Percentiles rank a stretch among this genome's conserved stretches.
These are phyloP conservation scores for Lissonota sp. DNA, from an alignment of 2,888 invertebrate genomes.

Conservation along the genomic window DNA sequence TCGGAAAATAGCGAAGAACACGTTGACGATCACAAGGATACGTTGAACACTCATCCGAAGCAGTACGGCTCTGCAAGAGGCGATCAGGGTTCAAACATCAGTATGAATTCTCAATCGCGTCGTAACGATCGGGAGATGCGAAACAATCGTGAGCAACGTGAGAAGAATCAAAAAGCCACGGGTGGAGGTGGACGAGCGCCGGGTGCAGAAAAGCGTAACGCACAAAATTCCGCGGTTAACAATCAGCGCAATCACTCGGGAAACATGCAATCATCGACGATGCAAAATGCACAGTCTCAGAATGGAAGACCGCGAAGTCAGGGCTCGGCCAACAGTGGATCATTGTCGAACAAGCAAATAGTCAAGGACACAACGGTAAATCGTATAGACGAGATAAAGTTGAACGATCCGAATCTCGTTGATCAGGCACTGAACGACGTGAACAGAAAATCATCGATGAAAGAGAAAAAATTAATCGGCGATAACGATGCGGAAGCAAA, in stretches of 20 bases:
- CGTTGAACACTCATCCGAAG: slow-evolving; percentile 77
- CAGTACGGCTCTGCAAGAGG: slow-evolving; percentile 74
- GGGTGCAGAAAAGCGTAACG: slow-evolving; percentile 79
- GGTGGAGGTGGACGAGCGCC: slow-evolving; percentile 71
- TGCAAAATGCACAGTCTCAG: slow-evolving; percentile 77
- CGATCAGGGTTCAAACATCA: slow-evolving; percentile 66
- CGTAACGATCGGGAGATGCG: slow-evolving; percentile 72
- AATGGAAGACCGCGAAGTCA: slow-evolving; percentile 80
- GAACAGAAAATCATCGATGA: slow-evolving; percentile 78
- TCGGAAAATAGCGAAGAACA: slow-evolving; percentile 91
- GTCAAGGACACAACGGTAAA: slow-evolving; percentile 84
- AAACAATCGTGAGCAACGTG: slow-evolving; percentile 72
- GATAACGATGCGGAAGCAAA: slow-evolving; percentile 85
- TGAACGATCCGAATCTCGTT: slow-evolving; percentile 85
- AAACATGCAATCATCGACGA: slow-evolving; percentile 76
- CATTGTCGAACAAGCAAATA: slow-evolving; percentile 68
- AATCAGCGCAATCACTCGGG: slow-evolving; percentile 81
- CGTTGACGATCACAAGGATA: slow-evolving; percentile 81
- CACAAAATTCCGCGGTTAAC: slow-evolving; percentile 74
- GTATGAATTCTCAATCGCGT: slow-evolving; percentile 70
- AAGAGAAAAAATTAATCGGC: slow-evolving; percentile 83
- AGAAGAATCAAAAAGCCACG: slow-evolving; percentile 76
- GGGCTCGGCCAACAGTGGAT: slow-evolving; percentile 76
- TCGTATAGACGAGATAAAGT: slow-evolving; percentile 85
- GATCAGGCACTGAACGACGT: slow-evolving; percentile 85